A percentile compares a stretch with the other conserved stretches of the same genome.
phyloP scores from a whole-genome alignment of 2,797 vertebrate species.

The Phrynocephalus vlangalii region DNA sequence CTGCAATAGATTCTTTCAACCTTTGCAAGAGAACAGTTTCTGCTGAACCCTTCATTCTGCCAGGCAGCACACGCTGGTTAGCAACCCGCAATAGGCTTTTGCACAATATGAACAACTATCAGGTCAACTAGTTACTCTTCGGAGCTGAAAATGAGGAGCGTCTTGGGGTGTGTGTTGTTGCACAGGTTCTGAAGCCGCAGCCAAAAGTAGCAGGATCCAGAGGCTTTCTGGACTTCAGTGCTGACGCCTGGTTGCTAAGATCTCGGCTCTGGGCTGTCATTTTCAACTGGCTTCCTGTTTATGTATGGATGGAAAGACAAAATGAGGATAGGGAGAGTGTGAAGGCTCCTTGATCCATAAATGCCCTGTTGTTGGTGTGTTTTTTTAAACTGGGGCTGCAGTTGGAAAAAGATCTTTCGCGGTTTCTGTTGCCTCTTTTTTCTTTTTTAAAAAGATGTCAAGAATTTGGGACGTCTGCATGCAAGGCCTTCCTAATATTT shows the following conservation, averaged over 20 bases:
- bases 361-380: no score
- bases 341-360: no score
- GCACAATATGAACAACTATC: background rate
- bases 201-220: background rate
- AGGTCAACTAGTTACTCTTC: background rate
- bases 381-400: no score
- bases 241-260: background rate
- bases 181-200: background rate
- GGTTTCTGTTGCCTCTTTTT: background rate
- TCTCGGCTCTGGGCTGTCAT: background rate
- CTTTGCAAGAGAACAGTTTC: background rate
- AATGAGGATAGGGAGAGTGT: background rate
- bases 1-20: constrained; percentile 55
- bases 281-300: background rate
- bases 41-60: constrained; percentile 5
- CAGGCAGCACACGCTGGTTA: background rate
- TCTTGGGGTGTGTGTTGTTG: background rate
- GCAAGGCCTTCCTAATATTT: no score
- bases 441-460: background rate
- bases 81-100: background rate
- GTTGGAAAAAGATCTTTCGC: background rate
- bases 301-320: background rate
- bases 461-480: background rate
- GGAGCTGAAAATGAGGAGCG: background rate
- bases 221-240: background rate